Evolutionary conservation across 2,797 vertebrate genomes (phyloP).

Genomic region (Notamacropus eugenii): DNA sequence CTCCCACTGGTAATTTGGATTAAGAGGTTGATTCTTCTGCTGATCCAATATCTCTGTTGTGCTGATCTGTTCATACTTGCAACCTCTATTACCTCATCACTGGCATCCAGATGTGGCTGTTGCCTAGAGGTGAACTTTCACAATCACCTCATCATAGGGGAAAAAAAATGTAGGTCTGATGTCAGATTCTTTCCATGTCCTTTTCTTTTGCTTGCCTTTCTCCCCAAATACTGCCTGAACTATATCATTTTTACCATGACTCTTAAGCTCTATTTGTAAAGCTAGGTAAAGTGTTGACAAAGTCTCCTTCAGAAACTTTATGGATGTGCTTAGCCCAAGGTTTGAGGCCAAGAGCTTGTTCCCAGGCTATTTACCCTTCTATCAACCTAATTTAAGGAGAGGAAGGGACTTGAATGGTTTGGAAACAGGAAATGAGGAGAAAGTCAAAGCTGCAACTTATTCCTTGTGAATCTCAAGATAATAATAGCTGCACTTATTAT

Average conservation of each 20-base stretch:
- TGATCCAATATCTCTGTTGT: background rate
- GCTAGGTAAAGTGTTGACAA: background rate
- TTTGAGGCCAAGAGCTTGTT: background rate
- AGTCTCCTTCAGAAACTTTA: background rate
- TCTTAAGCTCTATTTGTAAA: background rate
- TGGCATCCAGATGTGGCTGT: background rate
- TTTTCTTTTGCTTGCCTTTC: background rate
- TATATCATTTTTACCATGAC: background rate
- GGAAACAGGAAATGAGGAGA: background rate
- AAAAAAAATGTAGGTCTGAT: background rate
- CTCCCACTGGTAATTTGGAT: background rate
- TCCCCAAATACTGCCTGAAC: background rate
- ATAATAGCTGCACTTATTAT: background rate
- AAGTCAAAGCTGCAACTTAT: background rate
- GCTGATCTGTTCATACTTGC: background rate
- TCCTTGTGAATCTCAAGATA: background rate
- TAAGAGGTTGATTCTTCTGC: background rate
- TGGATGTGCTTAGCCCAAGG: background rate
- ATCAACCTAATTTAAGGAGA: background rate
- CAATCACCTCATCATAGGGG: background rate
- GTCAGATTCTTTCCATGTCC: background rate
- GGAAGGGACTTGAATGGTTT: background rate
- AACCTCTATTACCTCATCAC: background rate
- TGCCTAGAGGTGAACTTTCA: background rate
- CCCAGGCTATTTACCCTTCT: background rate